A percentile compares a stretch with the other conserved stretches of the same genome.
Conservation (phyloP, 2,797 vertebrate species). For the Aplochiton taeniatus region DNA sequence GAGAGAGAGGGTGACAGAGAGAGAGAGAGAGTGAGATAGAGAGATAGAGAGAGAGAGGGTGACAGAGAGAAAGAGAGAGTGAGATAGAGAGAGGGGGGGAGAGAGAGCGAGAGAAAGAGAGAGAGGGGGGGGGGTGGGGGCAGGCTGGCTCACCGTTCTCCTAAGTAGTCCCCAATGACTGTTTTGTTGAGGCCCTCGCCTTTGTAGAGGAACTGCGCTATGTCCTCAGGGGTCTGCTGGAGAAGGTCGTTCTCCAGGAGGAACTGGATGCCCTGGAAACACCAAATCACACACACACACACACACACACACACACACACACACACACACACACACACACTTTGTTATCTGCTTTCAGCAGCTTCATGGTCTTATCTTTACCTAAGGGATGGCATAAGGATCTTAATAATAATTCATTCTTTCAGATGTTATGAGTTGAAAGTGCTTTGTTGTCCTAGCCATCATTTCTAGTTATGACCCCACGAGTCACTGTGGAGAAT, state of each 20-base stretch:
- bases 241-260: conserved; percentile 89
- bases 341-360: conserved; percentile 1
- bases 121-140: not conserved
- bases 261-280: conserved; percentile 85
- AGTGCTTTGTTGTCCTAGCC: no score
- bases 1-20: not conserved
- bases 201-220: conserved; percentile 91
- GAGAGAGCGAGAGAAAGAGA: not conserved
- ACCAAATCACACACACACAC: conserved; percentile 13
- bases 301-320: not conserved
- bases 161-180: conserved; percentile 90
- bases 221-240: conserved; percentile 86
- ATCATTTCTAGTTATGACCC: no score
- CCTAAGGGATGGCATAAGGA: not conserved
- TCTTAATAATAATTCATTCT: conserved; percentile 8
- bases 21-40: not conserved
- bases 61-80: conserved; percentile 1
- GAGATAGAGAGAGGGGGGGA: not conserved
- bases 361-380: conserved; percentile 11
- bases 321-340: not conserved
- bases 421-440: not conserved
- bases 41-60: not conserved
- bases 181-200: conserved; percentile 94
- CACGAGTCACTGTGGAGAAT: no score
- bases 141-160: conserved; percentile 72